Conservation (phyloP, 2,888 invertebrate genomes). For the Agonopterix heracliana region DNA sequence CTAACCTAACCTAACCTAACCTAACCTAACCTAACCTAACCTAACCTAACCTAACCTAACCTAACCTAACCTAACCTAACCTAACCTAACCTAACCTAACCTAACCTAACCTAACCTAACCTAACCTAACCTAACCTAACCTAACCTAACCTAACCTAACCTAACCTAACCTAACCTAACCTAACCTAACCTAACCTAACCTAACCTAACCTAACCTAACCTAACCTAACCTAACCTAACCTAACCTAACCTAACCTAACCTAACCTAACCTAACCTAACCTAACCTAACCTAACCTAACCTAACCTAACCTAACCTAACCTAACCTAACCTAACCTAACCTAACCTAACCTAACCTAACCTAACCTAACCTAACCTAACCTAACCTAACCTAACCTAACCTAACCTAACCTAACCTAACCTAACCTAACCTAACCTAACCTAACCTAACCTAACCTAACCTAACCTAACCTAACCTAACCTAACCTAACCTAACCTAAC, state of each 20-base stretch:
- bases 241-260: too few species aligned
- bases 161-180: neutral
- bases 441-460: conserved; percentile 17
- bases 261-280: too few species aligned
- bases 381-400: conserved; percentile 21
- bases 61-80: conserved; percentile 5
- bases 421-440: conserved; percentile 21
- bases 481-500: too few species aligned
- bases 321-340: too few species aligned
- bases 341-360: too few species aligned
- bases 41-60: conserved; percentile 9
- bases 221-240: too few species aligned
- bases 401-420: conserved; percentile 21
- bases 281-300: too few species aligned
- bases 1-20: conserved; percentile 5
- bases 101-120: conserved; percentile 1
- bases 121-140: conserved; percentile 4
- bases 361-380: conserved; percentile 21
- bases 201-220: too few species aligned
- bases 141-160: neutral
- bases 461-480: conserved; percentile 14
- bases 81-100: conserved; percentile 11
- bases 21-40: conserved; percentile 11
- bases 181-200: conserved; percentile 4
- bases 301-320: too few species aligned